A percentile compares a stretch with the other conserved stretches of the same genome.
These are phyloP conservation scores for Papilio polytes DNA, from an alignment of 1,140 invertebrate species.

Conservation along the genomic window DNA sequence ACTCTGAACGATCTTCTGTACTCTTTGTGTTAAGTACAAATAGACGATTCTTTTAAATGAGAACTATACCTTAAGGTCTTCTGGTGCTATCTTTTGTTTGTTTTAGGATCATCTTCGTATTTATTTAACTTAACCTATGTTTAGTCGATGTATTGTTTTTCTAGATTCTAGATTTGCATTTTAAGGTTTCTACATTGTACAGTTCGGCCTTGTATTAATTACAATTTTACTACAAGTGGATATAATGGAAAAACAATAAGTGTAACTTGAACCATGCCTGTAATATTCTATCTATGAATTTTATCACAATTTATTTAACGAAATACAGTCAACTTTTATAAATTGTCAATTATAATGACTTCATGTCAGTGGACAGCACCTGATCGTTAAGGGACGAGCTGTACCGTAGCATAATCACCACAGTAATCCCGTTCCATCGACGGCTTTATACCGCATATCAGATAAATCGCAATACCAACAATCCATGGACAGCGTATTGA, in stretches of 20 bases:
- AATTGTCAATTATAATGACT: slow-evolving; percentile 34
- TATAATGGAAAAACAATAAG: neutral
- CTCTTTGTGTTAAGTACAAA: slow-evolving; percentile 5
- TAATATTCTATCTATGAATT: neutral
- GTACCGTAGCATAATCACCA: slow-evolving; percentile 12
- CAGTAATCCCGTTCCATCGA: slow-evolving; percentile 42
- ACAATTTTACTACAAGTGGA: neutral
- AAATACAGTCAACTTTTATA: neutral
- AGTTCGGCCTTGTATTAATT: neutral
- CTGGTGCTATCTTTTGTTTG: neutral
- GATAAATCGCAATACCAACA: slow-evolving; percentile 58
- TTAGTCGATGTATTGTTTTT: neutral
- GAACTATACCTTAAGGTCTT: neutral
- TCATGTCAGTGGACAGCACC: neutral
- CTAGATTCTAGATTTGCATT: neutral
- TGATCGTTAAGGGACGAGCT: slow-evolving; percentile 1
- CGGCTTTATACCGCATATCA: slow-evolving; percentile 41
- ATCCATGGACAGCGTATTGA: slow-evolving; percentile 56
- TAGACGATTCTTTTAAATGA: neutral
- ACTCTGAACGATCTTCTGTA: neutral
- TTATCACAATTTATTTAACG: slow-evolving; percentile 7
- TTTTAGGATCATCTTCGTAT: neutral
- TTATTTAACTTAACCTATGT: neutral
- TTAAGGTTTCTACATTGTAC: neutral
- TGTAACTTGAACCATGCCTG: neutral